Base-by-base conservation (phyloP, 2,888 invertebrate genomes). In the Lacanobia wlatinum region DNA sequence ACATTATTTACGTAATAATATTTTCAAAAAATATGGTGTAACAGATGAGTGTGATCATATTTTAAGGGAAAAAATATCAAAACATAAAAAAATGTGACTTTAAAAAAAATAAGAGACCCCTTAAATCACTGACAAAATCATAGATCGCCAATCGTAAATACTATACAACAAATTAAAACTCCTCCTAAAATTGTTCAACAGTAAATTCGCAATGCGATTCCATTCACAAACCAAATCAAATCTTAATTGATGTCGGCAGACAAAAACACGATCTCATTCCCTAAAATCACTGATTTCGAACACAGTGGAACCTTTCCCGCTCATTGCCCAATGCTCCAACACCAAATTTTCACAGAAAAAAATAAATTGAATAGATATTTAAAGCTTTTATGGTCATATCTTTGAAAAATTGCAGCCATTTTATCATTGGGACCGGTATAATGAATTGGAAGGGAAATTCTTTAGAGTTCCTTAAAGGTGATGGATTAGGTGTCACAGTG, bases 321-420 rank as follows among this genome's bases (percentile, higher is more conserved):
- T 78, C 84, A 77, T 70, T 53, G 64, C 69, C 50, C 75, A 75
- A 75, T 78, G 84, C n/a, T 82, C 60, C 59, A 63, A 60, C 48
- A 68, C 23, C 58, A 23, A 68, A 71, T 46, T 70, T 48, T 62
- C 67, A 67, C 75, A 76, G 68, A 78, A 80, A 78, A 77, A 83
- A 80, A 82, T 78, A 83, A 77, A 78, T 76, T 80, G 73, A 82
- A 82, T 83, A 64, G 75, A 69, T 83, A 61, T 79, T 82, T 80
- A 70, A 82, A 74, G 67, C 84, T 86, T 86, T 87, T 89, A 89
- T 89, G 84, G 86, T 85, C 80, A 87, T 86, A 84, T 86, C 87
- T 88, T 88, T 92, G 92, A 92, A 90, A 92, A 91, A 92, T 91
- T 89, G 88, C 89, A 89, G 68, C 87, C 83, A 86, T 90, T 89